Evolutionary conservation across 2,113 vertebrate genomes (phyloP).

Genomic region (Hippotragus niger): DNA sequence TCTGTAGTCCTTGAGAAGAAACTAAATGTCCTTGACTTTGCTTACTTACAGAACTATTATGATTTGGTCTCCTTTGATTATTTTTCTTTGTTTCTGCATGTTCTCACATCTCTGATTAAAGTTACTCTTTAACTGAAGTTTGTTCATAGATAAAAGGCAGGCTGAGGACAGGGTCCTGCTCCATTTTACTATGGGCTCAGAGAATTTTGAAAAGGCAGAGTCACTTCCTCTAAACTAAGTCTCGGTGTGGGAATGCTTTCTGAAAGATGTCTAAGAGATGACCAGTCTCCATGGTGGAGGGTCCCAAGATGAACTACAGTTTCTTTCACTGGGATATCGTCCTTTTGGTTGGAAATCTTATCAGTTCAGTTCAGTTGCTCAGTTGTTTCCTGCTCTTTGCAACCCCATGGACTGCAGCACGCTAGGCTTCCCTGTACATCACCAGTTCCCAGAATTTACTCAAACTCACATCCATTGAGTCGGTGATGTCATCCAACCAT

Average conservation of each 20-base stretch:
- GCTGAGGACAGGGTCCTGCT: background rate
- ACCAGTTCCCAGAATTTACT: background rate
- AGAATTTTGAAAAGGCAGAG: background rate
- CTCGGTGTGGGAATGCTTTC: background rate
- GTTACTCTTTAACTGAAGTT: background rate
- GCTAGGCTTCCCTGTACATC: background rate
- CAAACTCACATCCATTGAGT: background rate
- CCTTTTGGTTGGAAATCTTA: background rate
- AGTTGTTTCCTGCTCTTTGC: background rate
- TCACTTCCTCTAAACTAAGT: background rate
- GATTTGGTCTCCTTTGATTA: background rate
- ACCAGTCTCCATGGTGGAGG: background rate
- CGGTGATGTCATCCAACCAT: background rate
- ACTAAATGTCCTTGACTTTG: background rate
- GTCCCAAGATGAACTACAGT: background rate
- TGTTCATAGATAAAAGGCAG: background rate
- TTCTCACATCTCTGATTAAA: background rate
- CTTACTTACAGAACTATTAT: background rate
- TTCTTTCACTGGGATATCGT: background rate
- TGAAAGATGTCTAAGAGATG: background rate
- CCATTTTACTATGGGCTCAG: background rate
- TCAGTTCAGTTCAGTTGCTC: background rate
- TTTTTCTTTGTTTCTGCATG: background rate
- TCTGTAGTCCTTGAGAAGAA: background rate
- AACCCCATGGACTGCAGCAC: background rate